phyloP scores from a whole-genome alignment of 2,113 vertebrate genomes.

The Chloroceryle aenea region DNA sequence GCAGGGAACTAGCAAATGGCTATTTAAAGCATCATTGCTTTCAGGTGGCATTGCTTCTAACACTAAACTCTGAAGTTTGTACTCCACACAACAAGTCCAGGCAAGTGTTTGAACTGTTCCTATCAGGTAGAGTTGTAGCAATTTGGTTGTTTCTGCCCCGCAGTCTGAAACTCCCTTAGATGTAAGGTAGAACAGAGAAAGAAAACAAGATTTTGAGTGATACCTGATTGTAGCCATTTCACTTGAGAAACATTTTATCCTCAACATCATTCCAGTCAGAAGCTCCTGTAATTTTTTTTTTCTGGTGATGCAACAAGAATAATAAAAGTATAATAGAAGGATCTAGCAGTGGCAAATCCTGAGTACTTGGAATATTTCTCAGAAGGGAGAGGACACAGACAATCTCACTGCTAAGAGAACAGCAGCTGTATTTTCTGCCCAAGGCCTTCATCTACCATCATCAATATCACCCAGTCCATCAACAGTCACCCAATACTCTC shows the following conservation, averaged over 20 bases:
- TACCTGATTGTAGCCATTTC: rapidly evolving
- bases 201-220: not conserved
- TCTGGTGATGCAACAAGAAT: not conserved
- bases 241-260: not conserved
- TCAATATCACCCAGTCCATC: not conserved
- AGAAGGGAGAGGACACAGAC: not conserved
- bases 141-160: not conserved
- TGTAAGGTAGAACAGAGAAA: not conserved
- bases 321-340: not conserved
- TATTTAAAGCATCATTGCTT: not conserved
- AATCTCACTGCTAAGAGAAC: not conserved
- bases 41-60: not conserved
- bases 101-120: not conserved
- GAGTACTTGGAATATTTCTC: not conserved
- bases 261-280: not conserved
- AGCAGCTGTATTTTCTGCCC: not conserved
- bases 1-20: not conserved
- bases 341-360: not conserved
- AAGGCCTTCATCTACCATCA: not conserved
- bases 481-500: not conserved
- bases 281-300: not conserved
- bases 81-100: not conserved
- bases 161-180: not conserved
- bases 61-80: not conserved
- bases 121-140: not conserved